Conservation (phyloP, 2,888 invertebrate species). For the Hemithea aestivaria region DNA sequence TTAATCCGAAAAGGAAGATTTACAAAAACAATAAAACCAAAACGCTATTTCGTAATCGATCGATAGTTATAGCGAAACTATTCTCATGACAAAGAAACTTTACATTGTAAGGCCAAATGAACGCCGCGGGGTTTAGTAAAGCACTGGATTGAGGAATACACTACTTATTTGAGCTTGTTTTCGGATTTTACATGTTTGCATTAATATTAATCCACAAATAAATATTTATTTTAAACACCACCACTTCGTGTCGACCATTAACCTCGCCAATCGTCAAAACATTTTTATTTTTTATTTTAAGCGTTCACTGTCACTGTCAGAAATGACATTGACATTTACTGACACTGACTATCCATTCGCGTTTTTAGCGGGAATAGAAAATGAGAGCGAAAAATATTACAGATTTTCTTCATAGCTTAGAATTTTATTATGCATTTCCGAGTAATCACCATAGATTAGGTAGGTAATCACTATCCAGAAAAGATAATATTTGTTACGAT, state of each 20-base stretch:
- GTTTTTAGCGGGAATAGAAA: too few relatives aligned
- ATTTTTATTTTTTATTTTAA: conserved; percentile 28
- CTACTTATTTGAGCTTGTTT: conserved; percentile 26
- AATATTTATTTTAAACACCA: conserved; percentile 27
- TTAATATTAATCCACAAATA: conserved; percentile 7
- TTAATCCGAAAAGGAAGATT: conserved; percentile 19
- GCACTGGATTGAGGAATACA: conserved; percentile 33
- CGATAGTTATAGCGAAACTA: conserved; percentile 68
- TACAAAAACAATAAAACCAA: conserved; percentile 40
- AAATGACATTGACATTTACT: neutral
- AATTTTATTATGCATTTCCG: too few relatives aligned
- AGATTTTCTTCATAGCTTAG: too few relatives aligned
- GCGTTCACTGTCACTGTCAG: conserved; percentile 24
- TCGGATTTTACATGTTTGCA: conserved; percentile 44
- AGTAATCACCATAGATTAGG: too few relatives aligned
- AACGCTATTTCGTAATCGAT: conserved; percentile 75
- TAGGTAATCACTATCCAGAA: too few relatives aligned
- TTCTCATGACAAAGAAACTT: conserved; percentile 70
- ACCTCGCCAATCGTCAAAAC: conserved; percentile 49
- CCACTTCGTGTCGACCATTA: conserved; percentile 56
- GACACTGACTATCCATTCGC: too few relatives aligned
- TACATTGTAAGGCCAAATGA: conserved; percentile 29
- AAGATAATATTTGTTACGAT: too few relatives aligned
- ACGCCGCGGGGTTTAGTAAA: conserved; percentile 24
- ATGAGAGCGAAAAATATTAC: too few relatives aligned